Evolutionary conservation across 2,888 invertebrate species (phyloP), one percentile per base, ranked within the genome.

Genomic region (Leucophora obtusa): DNA sequence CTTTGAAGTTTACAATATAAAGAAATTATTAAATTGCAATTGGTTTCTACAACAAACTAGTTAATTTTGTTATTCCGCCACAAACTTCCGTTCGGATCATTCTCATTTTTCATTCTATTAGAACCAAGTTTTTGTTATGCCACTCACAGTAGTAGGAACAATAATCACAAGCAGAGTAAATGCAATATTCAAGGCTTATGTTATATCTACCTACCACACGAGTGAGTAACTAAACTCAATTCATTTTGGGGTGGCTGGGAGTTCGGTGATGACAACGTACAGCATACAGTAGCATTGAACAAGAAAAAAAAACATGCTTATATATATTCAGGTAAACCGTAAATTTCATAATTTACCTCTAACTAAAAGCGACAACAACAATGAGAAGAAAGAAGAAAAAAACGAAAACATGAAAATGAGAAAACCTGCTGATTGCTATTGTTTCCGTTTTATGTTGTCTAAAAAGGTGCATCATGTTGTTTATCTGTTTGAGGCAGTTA

Each of bases 111-210:
- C 35, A 35, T 35, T 10, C 38, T 38, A 11, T 38, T 38, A 10
- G 38, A 47, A n/a, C n/a, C 43, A 47, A 47, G 60, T 62, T 65
- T 38, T 68, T 78, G 47, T 59, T 56, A 69, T 72, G 58, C 63
- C 60, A 76, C 75, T 73, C 79, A 75, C 66, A 71, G 65, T 47
- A 79, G 70, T 47, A 79, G 70, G 70, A 50, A 79, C 75, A 79
- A 75, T 79, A 71, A 75, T 76, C 80, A 65, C 63, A 76, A 76
- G 72, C 65, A 80, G 38, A 43, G 76, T 73, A 69, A 76, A 69
- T 69, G 63, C 72, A 80, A 76, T 72, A 76, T 80, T 80, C 76
- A 80, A 76, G 76, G 80, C 76, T 76, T 71, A 71, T 80, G 68
- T 63, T 51, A 59, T 60, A 63, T 56, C 53, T 56, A 65, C 17